Evolutionary conservation across 2,888 invertebrate genomes (phyloP), one percentile per base, ranked within the genome.

Genomic region (Ornithoptera alexandrae): DNA sequence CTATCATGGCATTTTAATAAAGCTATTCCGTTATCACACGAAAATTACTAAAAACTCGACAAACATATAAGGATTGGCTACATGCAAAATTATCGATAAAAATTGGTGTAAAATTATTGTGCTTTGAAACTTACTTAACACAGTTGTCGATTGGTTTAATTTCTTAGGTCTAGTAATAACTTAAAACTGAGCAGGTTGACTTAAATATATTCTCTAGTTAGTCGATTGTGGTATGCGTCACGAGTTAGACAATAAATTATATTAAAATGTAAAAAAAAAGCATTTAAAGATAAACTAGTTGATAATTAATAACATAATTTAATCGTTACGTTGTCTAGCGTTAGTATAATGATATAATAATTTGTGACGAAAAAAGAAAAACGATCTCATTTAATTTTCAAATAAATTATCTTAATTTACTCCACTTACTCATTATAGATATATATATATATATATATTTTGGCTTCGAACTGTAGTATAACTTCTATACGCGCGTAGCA

Each of bases 191-290:
- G 36, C 57, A 17, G 30, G 53, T 12, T 17, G 15, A 39, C 17
- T 39, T 20, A n/a, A 57, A 42, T 6, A 63, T 12, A 30, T 63
- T 5, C 4, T 20, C 30, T 8, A 63, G 18, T n/a, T 20, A 15
- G 1, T 22, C 2, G 7, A 18, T 8, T 50, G 8, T 30, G 39
- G 36, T 61, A 36, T 50, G 24, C 15, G 50, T 17, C 30, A 61
- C 53, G 50, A 56, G 8, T 67, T 62, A 39, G 61, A 39, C 61
- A 62, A 39, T 50, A 36, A 39, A 56, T 65, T 56, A 20, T 20
- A 57, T n/a, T 22, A 64, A 68, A 50, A 53, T 36, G 17, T 53
- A 58, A 58, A 15, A 4, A 50, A 30, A 30, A 50, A 39, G 22
- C 8, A 30, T 53, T 30, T 30, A 59, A 58, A 62, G 56, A 62